These are phyloP conservation scores for Chondrilla cf. caribensis DNA, from an alignment of 37 sponge, comb jelly and placozoan species.

Conservation along the genomic window DNA sequence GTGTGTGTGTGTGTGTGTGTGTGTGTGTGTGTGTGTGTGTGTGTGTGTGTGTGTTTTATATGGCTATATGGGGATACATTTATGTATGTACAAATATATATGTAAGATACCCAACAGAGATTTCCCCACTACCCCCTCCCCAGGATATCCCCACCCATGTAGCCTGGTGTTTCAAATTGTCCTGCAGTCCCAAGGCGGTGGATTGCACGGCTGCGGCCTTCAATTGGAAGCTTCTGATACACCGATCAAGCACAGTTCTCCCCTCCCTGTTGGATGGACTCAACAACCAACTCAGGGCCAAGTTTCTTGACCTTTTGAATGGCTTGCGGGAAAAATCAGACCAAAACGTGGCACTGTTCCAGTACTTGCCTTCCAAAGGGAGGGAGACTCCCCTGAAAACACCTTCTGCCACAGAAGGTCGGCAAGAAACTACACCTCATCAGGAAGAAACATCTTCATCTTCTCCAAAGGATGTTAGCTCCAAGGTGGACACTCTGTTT, in stretches of 20 bases:
- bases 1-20: too few relatives aligned
- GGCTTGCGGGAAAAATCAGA: not conserved
- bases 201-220: constrained; percentile 47
- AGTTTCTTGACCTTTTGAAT: not conserved
- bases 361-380: not conserved
- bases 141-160: constrained; percentile 11
- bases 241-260: not conserved
- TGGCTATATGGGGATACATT: too few relatives aligned
- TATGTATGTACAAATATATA: too few relatives aligned
- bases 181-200: constrained; percentile 48
- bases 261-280: not conserved
- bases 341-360: not conserved
- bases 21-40: too few relatives aligned
- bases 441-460: too few relatives aligned
- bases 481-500: not conserved
- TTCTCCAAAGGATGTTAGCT: not conserved
- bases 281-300: not conserved
- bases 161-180: constrained; percentile 11
- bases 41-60: too few relatives aligned
- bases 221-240: constrained; percentile 26
- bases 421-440: too few relatives aligned
- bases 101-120: too few relatives aligned
- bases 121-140: not conserved
- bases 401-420: not conserved
- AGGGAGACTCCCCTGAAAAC: not conserved